Base-by-base conservation (phyloP, 2,113 vertebrate species). In the Sciurus niger region DNA sequence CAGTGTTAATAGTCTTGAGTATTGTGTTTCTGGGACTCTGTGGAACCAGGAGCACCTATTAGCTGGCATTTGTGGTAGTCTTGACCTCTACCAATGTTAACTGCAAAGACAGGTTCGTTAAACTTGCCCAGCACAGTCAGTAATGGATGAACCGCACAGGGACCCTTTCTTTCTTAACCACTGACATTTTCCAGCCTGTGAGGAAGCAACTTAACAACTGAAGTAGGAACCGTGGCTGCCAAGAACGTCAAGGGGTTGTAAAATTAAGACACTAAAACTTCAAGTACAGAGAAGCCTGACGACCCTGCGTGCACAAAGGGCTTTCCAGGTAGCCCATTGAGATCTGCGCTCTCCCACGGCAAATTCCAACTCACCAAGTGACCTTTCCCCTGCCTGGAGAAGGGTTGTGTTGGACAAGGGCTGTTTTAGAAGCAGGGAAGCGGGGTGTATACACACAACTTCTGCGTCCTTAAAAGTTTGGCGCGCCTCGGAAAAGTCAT, bases 21-120 rank as follows among this genome's bases (percentile, higher is more conserved):
- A 53, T 24, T 53, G 22, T 79, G 60, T 78, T 93, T 78, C 72
- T 12, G n/a, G 30, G n/a, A 70, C 28, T 16, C 72, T 24, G n/a
- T 63, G 37, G 46, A 72, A 88, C 30, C 65, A 63, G 30, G 60
- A 91, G 65, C 17, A 43, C 28, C 30, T 17, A 43, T 37, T 9
- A 88, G n/a, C 28, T 60, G 68, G 34, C 58, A 65, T 48, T 87
- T 60, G 37, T 67, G 43, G 53, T 90, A 85, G 30, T 67, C 67
- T 46, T 85, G 46, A 67, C 79, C 55, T 77, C 32, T 63, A 60
- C 83, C 70, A 65, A 40, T 37, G 46, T 84, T 96, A 92, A 89
- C 24, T 46, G 30, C 46, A 96, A 68, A 74, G 32, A 77, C 17
- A 68, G 34, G 40, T 82, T 40, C 74, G 18, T n/a, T 46, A n/a